A percentile compares a stretch with the other conserved stretches of the same genome.
phyloP scores from a whole-genome alignment of 2,888 invertebrate species.

The Macropis europaea region DNA sequence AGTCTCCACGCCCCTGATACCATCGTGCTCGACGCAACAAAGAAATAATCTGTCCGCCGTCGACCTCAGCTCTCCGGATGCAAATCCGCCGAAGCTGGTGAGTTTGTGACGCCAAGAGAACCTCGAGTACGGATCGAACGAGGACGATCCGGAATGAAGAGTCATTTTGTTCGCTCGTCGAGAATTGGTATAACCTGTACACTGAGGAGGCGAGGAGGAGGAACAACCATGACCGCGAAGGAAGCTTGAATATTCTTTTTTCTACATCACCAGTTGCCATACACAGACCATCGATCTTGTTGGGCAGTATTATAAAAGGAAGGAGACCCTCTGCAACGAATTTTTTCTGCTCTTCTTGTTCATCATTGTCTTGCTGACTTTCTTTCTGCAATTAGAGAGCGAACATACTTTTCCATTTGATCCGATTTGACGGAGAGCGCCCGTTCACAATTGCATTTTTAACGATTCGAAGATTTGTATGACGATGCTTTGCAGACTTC shows the following conservation, averaged over 20 bases:
- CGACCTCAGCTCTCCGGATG: slow-evolving; percentile 88
- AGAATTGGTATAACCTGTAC: slow-evolving; percentile 24
- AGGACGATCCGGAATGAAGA: slow-evolving; percentile 68
- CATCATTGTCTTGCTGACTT: too few relatives aligned
- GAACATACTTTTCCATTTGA: not conserved
- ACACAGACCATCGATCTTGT: slow-evolving; percentile 37
- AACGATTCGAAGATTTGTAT: slow-evolving; percentile 5
- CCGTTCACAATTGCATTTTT: slow-evolving; percentile 15
- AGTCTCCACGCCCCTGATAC: slow-evolving; percentile 86
- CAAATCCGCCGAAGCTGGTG: slow-evolving; percentile 89
- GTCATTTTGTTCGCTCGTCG: not conserved
- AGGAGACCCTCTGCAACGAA: slow-evolving; percentile 34
- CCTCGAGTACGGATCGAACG: slow-evolving; percentile 63
- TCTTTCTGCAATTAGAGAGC: not conserved
- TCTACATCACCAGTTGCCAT: slow-evolving; percentile 70
- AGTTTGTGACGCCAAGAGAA: slow-evolving; percentile 86
- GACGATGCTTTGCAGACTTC: too few relatives aligned
- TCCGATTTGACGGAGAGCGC: slow-evolving; percentile 8
- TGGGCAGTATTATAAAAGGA: slow-evolving; percentile 41
- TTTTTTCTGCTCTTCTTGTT: slow-evolving; percentile 3
- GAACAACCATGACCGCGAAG: slow-evolving; percentile 48
- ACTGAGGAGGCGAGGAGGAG: slow-evolving; percentile 17
- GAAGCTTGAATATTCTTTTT: slow-evolving; percentile 46
- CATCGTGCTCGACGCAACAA: slow-evolving; percentile 89
- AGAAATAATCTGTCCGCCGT: slow-evolving; percentile 84